Conservation (phyloP, 2,888 invertebrate species). For the Harpalus rubripes region DNA sequence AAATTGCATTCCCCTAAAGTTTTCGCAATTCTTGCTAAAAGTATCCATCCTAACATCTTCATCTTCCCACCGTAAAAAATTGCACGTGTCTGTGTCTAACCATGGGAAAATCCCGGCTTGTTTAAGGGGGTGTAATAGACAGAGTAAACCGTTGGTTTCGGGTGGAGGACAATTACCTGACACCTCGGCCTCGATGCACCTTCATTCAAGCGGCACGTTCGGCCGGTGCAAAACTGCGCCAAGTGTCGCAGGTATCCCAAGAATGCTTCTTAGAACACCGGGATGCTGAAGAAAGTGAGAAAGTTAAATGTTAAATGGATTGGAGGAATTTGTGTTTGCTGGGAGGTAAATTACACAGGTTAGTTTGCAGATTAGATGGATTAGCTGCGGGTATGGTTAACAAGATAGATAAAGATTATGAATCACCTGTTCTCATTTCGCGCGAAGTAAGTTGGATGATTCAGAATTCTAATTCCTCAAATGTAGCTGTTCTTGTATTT, state of each 20-base stretch:
- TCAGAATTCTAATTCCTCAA: no score
- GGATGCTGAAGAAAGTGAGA: neutral
- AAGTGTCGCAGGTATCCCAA: neutral
- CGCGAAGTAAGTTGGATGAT: no score
- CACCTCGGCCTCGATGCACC: neutral
- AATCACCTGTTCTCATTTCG: no score
- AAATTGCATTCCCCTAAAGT: no score
- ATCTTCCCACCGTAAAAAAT: slow-evolving; percentile 2
- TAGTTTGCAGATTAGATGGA: no score
- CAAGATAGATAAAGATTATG: no score
- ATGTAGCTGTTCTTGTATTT: no score
- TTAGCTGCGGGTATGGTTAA: no score
- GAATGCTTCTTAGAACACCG: neutral
- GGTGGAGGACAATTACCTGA: neutral
- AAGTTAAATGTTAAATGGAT: neutral
- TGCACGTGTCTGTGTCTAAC: neutral
- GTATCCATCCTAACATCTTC: neutral
- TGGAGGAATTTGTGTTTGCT: neutral
- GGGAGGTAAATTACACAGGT: neutral
- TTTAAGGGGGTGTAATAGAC: neutral
- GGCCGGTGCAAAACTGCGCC: neutral
- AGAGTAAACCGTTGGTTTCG: neutral
- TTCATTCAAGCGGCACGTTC: neutral
- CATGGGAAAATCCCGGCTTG: neutral
- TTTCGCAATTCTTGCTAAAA: no score